A percentile compares a stretch with the other conserved stretches of the same genome.
phyloP scores from a whole-genome alignment of 2,797 vertebrate genomes.

The Sebastiscus tertius region DNA sequence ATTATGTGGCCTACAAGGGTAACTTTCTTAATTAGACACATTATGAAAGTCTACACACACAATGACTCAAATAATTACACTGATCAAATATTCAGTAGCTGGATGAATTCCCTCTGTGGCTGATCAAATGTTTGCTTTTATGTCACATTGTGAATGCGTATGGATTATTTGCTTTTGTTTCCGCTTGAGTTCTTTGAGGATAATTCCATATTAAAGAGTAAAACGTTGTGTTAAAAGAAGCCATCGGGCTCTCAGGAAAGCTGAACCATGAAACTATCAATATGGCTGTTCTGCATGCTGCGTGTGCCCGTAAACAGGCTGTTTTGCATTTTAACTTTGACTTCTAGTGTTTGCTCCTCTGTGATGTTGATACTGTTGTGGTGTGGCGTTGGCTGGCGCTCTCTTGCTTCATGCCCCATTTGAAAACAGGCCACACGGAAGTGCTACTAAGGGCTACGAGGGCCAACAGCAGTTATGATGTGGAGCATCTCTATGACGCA shows the following conservation, averaged over 20 bases:
- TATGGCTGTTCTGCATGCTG: neutral
- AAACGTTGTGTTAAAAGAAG: neutral
- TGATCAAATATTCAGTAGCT: constrained; percentile 27
- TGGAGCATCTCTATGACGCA: constrained; percentile 22
- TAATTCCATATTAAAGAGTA: constrained; percentile 14
- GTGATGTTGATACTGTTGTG: neutral
- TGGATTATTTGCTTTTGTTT: constrained; percentile 31
- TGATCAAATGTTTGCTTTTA: constrained; percentile 5
- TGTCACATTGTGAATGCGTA: neutral
- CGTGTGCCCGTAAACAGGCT: neutral
- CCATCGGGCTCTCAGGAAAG: neutral
- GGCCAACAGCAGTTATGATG: neutral
- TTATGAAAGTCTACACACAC: neutral
- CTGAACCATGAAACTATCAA: neutral
- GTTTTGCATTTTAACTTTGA: neutral
- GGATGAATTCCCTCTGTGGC: neutral
- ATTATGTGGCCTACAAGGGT: neutral
- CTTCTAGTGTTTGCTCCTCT: neutral
- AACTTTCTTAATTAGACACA: constrained; percentile 35
- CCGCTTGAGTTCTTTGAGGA: neutral
- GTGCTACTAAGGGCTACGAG: neutral
- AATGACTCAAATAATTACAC: constrained; percentile 32
- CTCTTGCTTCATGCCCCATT: constrained; percentile 23
- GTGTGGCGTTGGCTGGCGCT: neutral
- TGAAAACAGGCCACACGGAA: constrained; percentile 17